These are phyloP conservation scores for Phenacoccus solenopsis DNA, from an alignment of 1,140 invertebrate genomes.

Conservation along the genomic window DNA sequence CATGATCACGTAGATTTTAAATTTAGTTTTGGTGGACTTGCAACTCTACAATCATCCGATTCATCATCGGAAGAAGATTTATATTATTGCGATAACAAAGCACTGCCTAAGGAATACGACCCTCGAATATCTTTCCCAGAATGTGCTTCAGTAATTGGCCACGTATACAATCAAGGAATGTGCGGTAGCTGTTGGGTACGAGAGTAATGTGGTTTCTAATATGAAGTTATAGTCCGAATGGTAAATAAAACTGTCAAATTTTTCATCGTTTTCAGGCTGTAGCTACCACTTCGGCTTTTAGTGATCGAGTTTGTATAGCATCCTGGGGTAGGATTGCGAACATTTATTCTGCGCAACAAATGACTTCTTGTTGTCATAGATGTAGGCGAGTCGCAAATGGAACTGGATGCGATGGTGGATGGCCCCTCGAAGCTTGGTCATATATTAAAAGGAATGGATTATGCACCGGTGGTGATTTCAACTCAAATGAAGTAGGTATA, in stretches of 20 bases:
- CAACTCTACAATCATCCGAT: too few species aligned
- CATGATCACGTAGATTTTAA: too few species aligned
- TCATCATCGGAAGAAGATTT: not conserved
- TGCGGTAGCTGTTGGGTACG: constrained; percentile 40
- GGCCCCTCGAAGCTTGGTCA: not conserved
- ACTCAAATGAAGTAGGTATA: not conserved
- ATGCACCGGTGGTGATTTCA: constrained; percentile 15
- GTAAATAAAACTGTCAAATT: too few species aligned
- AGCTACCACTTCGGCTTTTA: constrained; percentile 39
- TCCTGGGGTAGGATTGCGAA: constrained; percentile 39
- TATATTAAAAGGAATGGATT: constrained; percentile 5
- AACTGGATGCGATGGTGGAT: constrained; percentile 17
- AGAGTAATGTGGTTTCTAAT: not conserved
- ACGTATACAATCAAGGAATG: constrained; percentile 61
- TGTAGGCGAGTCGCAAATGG: not conserved
- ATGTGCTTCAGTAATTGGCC: constrained; percentile 56
- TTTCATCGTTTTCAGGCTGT: constrained; percentile 22
- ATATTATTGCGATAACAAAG: not conserved
- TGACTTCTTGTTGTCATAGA: constrained; percentile 1
- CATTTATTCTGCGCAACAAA: constrained; percentile 27
- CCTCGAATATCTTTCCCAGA: constrained; percentile 63
- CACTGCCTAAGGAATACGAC: constrained; percentile 63
- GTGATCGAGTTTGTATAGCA: constrained; percentile 53
- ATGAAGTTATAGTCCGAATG: too few species aligned
- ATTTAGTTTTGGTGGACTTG: not conserved